These are phyloP conservation scores for Oncopodura yosiiana DNA, from an alignment of 1,140 invertebrate genomes.

Conservation along the genomic window DNA sequence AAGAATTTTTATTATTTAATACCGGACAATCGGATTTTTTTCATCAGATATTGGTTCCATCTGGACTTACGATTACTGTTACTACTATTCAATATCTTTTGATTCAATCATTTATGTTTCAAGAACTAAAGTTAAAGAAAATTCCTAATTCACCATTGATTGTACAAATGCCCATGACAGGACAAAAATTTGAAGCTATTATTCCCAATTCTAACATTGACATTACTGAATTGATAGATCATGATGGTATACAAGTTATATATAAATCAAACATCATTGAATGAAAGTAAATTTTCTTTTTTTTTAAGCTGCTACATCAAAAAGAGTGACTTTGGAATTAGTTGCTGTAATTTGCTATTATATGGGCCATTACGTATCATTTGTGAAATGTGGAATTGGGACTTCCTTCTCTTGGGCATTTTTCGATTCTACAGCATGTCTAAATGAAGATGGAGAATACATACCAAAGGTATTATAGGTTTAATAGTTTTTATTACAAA, in stretches of 20 bases:
- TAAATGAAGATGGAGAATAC: constrained; percentile 5
- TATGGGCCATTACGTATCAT: constrained; percentile 11
- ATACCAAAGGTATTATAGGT: too few relatives aligned
- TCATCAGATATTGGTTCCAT: constrained; percentile 11
- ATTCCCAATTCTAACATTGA: constrained; percentile 16
- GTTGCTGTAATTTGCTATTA: constrained; percentile 15
- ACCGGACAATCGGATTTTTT: constrained; percentile 17
- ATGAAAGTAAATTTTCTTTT: constrained; percentile 2
- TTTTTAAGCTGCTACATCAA: not conserved
- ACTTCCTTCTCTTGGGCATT: constrained; percentile 16
- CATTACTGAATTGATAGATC: constrained; percentile 9
- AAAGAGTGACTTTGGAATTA: constrained; percentile 10
- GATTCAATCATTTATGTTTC: constrained; percentile 6
- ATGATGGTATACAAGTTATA: too few relatives aligned
- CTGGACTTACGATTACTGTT: constrained; percentile 11
- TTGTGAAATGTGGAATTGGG: constrained; percentile 20
- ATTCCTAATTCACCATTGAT: constrained; percentile 17
- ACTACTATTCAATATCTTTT: constrained; percentile 18
- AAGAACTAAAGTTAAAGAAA: constrained; percentile 12
- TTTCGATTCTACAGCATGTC: constrained; percentile 17
- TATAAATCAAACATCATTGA: not conserved
- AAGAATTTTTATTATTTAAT: too few relatives aligned
- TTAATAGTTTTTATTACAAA: too few relatives aligned
- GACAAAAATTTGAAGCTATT: constrained; percentile 15
- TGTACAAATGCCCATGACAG: constrained; percentile 20